A percentile compares a stretch with the other conserved stretches of the same genome.
These are phyloP conservation scores for Chunga burmeisteri DNA, from an alignment of 2,113 vertebrate genomes.

Conservation along the genomic window DNA sequence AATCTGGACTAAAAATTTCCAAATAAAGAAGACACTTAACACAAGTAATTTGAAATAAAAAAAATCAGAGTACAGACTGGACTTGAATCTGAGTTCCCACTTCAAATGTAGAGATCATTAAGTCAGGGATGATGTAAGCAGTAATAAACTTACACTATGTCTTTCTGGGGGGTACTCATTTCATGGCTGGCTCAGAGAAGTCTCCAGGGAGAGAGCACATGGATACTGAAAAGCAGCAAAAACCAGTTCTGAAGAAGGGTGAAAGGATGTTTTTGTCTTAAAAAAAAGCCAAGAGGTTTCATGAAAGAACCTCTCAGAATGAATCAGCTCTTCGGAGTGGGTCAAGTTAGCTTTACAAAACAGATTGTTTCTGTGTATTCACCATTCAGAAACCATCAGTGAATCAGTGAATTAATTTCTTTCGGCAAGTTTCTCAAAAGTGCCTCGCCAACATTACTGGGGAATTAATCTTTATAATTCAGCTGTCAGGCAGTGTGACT, in stretches of 20 bases:
- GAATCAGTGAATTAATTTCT: slow-evolving; percentile 12
- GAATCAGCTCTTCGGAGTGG: not conserved
- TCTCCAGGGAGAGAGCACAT: not conserved
- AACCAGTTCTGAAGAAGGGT: not conserved
- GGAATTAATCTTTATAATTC: slow-evolving; percentile 47
- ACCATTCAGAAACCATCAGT: not conserved
- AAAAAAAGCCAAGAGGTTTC: not conserved
- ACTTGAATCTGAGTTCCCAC: not conserved
- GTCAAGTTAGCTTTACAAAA: not conserved
- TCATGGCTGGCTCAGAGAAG: not conserved
- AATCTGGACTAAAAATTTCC: not conserved
- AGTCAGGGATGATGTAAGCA: not conserved
- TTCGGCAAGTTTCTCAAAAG: not conserved
- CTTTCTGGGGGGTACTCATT: not conserved
- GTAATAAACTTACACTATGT: not conserved
- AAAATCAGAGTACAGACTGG: not conserved
- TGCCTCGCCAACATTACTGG: not conserved
- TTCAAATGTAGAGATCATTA: not conserved
- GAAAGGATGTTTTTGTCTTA: not conserved
- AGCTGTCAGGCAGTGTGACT: slow-evolving; percentile 17
- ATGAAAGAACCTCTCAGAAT: not conserved
- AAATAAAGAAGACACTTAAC: not conserved
- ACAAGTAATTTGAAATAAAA: not conserved
- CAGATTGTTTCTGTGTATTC: not conserved
- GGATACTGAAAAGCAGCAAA: not conserved